Percentiles rank a stretch among this genome's conserved stretches.
Evolutionary conservation across 2,888 invertebrate genomes (phyloP).

Genomic region (Girardia tigrina): DNA sequence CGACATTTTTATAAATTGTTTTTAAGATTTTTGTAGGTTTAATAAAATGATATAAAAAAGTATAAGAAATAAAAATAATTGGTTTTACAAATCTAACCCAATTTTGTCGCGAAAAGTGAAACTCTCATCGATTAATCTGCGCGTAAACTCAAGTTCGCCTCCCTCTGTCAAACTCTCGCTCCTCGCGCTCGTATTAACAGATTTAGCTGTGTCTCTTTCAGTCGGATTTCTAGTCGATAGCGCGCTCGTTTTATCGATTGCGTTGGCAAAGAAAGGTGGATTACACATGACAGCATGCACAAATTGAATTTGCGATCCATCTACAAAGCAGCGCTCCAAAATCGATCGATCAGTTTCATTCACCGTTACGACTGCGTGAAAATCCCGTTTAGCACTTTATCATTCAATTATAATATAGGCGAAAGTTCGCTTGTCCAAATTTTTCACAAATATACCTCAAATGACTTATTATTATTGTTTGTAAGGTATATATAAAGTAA

Average conservation of each 20-base stretch:
- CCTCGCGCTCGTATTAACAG: conserved; percentile 42
- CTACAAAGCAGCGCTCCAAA: neutral
- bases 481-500: too few relatives aligned
- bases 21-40: too few relatives aligned
- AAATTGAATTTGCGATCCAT: neutral
- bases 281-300: conserved; percentile 69
- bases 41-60: too few relatives aligned
- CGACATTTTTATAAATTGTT: too few relatives aligned
- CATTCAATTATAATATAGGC: too few relatives aligned
- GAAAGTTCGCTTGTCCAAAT: too few relatives aligned
- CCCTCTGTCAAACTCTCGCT: conserved; percentile 60
- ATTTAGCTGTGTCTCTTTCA: conserved; percentile 49
- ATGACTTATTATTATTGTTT: too few relatives aligned
- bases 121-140: conserved; percentile 71
- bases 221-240: conserved; percentile 38
- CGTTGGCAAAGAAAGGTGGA: conserved; percentile 72
- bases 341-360: neutral
- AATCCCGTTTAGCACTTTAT: neutral
- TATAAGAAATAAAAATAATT: neutral
- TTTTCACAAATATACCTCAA: too few relatives aligned
- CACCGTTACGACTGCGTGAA: neutral
- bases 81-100: conserved; percentile 48
- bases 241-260: conserved; percentile 46
- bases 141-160: conserved; percentile 76
- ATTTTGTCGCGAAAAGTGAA: conserved; percentile 54